Evolutionary conservation across 1,140 invertebrate species (phyloP).

Genomic region (Calliphora vicina): DNA sequence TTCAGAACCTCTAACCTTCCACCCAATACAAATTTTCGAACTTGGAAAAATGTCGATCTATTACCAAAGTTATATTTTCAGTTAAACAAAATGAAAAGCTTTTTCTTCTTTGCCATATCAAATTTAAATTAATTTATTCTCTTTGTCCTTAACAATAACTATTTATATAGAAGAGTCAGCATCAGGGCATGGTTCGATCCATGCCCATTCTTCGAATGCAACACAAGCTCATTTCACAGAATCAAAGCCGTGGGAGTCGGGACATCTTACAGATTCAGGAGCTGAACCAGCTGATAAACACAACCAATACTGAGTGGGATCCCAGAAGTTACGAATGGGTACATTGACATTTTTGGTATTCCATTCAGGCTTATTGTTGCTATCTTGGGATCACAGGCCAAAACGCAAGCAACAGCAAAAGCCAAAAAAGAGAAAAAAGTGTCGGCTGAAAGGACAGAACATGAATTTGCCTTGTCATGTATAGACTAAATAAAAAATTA

Average conservation of each 20-base stretch:
- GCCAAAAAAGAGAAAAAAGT: too few relatives aligned
- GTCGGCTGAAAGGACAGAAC: too few relatives aligned
- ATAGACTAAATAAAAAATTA: background rate
- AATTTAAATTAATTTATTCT: too few relatives aligned
- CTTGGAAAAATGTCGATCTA: too few relatives aligned
- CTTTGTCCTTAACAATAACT: too few relatives aligned
- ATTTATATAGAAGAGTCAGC: too few relatives aligned
- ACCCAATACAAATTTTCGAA: too few relatives aligned
- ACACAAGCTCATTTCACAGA: background rate
- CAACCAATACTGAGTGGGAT: slow-evolving; percentile 7
- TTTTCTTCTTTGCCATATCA: too few relatives aligned
- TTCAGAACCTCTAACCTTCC: too few relatives aligned
- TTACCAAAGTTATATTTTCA: too few relatives aligned
- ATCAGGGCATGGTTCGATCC: background rate
- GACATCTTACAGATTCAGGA: background rate
- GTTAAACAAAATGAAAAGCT: too few relatives aligned
- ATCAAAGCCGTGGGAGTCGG: background rate
- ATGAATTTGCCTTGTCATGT: background rate
- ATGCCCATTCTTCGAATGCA: background rate
- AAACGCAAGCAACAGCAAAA: background rate
- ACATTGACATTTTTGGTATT: background rate
- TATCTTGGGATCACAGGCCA: background rate
- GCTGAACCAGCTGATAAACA: background rate
- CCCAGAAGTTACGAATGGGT: slow-evolving; percentile 4
- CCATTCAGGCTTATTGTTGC: background rate